Percentiles rank a stretch among this genome's conserved stretches.
phyloP scores from a whole-genome alignment of 2,888 invertebrate species.

The Drosophila cognata region DNA sequence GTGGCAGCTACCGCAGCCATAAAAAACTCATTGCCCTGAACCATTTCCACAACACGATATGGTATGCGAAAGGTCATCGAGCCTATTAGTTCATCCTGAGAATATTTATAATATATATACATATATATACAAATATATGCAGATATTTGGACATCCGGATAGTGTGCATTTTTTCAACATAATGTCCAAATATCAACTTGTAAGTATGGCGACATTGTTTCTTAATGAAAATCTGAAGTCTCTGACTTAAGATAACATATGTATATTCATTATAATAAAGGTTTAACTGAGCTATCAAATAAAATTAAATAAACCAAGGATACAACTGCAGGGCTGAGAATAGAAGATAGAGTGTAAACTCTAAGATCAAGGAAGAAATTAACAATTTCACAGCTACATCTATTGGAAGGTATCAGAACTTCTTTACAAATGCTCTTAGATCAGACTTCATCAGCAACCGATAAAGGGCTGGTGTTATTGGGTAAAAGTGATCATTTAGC shows the following conservation, averaged over 20 bases:
- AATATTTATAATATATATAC: neutral
- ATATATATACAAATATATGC: neutral
- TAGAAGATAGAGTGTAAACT: neutral
- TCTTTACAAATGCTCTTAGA: neutral
- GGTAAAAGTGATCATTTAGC: neutral
- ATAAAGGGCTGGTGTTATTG: neutral
- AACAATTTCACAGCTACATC: neutral
- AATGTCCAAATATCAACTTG: neutral
- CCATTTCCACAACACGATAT: slow-evolving; percentile 71
- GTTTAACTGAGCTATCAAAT: neutral
- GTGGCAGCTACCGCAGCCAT: slow-evolving; percentile 84
- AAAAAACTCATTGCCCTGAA: slow-evolving; percentile 80
- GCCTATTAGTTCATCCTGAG: slow-evolving; percentile 75
- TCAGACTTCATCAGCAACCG: neutral
- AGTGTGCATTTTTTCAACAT: too few species aligned
- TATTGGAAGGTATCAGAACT: neutral
- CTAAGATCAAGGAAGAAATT: neutral
- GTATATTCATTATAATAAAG: too few species aligned
- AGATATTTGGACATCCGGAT: too few species aligned
- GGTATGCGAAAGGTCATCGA: slow-evolving; percentile 81
- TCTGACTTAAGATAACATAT: too few species aligned
- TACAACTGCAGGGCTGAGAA: neutral
- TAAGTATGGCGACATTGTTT: neutral
- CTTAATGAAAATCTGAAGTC: neutral
- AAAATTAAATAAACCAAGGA: too few species aligned